Base-by-base conservation (phyloP, 1,140 invertebrate species). In the Drosophila arizonae region DNA sequence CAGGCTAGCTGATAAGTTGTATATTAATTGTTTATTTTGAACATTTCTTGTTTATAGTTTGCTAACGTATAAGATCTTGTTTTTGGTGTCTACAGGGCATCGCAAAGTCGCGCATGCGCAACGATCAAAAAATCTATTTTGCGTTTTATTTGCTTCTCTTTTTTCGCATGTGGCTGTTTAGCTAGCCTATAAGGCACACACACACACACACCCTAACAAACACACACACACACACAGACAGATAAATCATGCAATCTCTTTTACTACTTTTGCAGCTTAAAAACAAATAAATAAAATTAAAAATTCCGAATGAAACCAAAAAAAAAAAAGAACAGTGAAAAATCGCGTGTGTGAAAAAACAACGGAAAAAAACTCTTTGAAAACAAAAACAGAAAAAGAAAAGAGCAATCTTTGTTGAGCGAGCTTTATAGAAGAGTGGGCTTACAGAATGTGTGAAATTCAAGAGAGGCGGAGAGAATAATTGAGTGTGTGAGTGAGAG, bases 261-360 rank as follows among this genome's bases (percentile, higher is more conserved):
- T 24, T 33, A 73, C 56, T 68, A 68, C 36, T 73, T 63, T 73
- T 67, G 65, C 71, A 68, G 71, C 64, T 68, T 56, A 50, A 50
- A 51, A 67, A 62, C 39, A 52, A 69, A 68, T 33, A 57, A 70
- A 72, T n/a, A 67, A 54, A 58, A 66, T 65, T 39, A 39, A 41
- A 70, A 63, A 70, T 43, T 52, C 33, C 65, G 30, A 73, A 61
- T 24, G 30, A 72, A 68, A 54, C 48, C 17, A 43, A 45, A 26
- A 28, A 56, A 48, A 54, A 8, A 54, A 50, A 56, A 54, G 48
- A 54, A 39, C 4, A 52, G 30, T 55, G 30, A 15, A 55, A 55
- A 55, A 55, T 55, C 30, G 52, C 52, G 51, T 21, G 52, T 55
- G 52, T 55, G n/a, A 55, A 55, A 30, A 36, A 21, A 17, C 0